Conservation (phyloP, 2,888 invertebrate genomes). For the Phasia obesa region DNA sequence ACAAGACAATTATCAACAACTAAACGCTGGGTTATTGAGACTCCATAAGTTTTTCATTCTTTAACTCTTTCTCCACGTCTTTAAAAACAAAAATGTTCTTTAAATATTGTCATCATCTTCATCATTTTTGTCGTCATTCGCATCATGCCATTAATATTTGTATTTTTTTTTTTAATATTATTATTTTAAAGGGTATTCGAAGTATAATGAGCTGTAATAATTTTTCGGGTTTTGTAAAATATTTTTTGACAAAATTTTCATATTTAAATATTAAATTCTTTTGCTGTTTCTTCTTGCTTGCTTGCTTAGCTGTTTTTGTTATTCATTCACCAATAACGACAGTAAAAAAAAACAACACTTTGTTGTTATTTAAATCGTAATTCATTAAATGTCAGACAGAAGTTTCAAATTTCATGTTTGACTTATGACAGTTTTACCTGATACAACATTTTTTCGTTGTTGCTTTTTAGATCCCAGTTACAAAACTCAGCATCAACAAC, state of each 20-base stretch:
- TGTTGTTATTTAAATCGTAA: conserved; percentile 63
- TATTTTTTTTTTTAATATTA: conserved; percentile 15
- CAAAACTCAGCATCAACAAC: conserved; percentile 43
- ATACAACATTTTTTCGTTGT: conserved; percentile 49
- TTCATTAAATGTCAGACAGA: conserved; percentile 71
- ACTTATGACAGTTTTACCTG: conserved; percentile 73
- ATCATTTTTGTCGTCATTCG: conserved; percentile 60
- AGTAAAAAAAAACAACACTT: conserved; percentile 16
- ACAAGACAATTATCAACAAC: neutral
- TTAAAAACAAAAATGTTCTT: neutral
- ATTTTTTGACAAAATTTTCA: conserved; percentile 7
- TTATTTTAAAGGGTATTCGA: conserved; percentile 58
- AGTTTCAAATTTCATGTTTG: conserved; percentile 73
- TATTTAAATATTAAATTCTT: conserved; percentile 35
- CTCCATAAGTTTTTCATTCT: conserved; percentile 31
- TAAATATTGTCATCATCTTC: conserved; percentile 63
- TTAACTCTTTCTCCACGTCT: neutral
- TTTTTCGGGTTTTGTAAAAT: conserved; percentile 18
- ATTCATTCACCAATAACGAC: conserved; percentile 22
- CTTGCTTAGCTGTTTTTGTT: too few relatives aligned
- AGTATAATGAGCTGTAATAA: conserved; percentile 35
- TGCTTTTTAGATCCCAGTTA: conserved; percentile 37
- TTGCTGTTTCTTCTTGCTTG: conserved; percentile 36
- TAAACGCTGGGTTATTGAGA: conserved; percentile 36
- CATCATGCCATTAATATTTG: conserved; percentile 53